Base-by-base conservation (phyloP, 2,888 invertebrate species). In the Melanargia galathea region DNA sequence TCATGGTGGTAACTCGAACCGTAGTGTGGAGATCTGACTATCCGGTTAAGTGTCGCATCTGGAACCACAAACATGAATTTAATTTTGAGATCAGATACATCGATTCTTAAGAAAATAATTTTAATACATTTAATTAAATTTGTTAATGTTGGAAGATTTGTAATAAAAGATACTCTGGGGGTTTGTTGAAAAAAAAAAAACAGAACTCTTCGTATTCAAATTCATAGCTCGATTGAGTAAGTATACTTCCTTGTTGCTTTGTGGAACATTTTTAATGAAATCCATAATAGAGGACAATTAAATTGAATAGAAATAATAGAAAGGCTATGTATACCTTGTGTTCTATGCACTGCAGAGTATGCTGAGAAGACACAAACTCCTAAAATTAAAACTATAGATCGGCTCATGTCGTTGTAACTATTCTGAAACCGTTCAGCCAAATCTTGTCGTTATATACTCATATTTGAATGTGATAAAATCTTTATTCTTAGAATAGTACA, bases 401-500 rank as follows among this genome's bases (percentile, higher is more conserved):
- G 74, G 64, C 66, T 69, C 77, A 81, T 82, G 67, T 74, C 73
- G 75, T 68, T 65, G 67, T 67, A 68, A 69, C 60, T 72, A 58
- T 70, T 83, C 74, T 85, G 80, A 77, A 51, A 18, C 22, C 35
- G 46, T 64, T 62, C 59, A 40, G 59, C 43, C 20, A 61, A 62
- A 51, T 46, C 63, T 71, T 59, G 56, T 71, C 73, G 77, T 84
- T 73, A 78, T 86, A 86, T 86, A 86, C 64, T 71, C 71, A 71
- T 72, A 68, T 70, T 69, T 65, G 57, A 70, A 68, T 63, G 70
- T 69, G 71, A 67, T 71, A 73, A 71, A 75, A 73, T 64, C 66
- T 56, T 61, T 68, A 64, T 86, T 86, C 87, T 73, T 71, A 81
- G 85, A 86, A 86, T 80, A 77, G 73, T n/a, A n/a, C 66, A 70